A percentile compares a stretch with the other conserved stretches of the same genome.
Evolutionary conservation across 1,140 invertebrate species (phyloP).

Genomic region (Uloborus diversus): DNA sequence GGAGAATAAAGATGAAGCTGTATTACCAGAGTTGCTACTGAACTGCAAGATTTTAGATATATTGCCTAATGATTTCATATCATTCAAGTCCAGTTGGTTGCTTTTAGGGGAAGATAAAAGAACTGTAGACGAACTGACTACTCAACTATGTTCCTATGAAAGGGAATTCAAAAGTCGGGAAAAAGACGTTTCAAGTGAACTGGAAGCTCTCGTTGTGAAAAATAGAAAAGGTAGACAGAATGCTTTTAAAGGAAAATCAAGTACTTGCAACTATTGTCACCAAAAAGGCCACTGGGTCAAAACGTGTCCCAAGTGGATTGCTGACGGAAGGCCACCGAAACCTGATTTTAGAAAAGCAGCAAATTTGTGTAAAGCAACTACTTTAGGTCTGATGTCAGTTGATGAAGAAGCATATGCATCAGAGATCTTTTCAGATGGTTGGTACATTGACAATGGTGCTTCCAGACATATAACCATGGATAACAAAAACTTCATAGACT

Average conservation of each 20-base stretch:
- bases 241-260: not conserved
- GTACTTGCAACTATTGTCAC: not conserved
- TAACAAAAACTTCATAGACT: not conserved
- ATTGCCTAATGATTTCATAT: not conserved
- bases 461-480: not conserved
- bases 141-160: not conserved
- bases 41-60: not conserved
- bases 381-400: too few relatives aligned
- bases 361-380: too few relatives aligned
- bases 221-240: not conserved
- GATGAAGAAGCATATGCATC: not conserved
- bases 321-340: not conserved
- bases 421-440: not conserved
- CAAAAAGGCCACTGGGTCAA: slow-evolving; percentile 10
- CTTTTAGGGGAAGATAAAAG: not conserved
- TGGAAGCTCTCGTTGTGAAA: not conserved
- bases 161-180: too few relatives aligned
- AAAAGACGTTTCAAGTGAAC: too few relatives aligned
- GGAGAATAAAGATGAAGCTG: too few relatives aligned
- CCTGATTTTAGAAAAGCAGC: not conserved
- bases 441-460: not conserved
- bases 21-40: not conserved
- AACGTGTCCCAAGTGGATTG: slow-evolving; percentile 4
- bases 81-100: slow-evolving; percentile 3
- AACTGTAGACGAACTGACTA: slow-evolving; percentile 5